phyloP scores from a whole-genome alignment of 2,113 vertebrate species.

The Limanda limanda region DNA sequence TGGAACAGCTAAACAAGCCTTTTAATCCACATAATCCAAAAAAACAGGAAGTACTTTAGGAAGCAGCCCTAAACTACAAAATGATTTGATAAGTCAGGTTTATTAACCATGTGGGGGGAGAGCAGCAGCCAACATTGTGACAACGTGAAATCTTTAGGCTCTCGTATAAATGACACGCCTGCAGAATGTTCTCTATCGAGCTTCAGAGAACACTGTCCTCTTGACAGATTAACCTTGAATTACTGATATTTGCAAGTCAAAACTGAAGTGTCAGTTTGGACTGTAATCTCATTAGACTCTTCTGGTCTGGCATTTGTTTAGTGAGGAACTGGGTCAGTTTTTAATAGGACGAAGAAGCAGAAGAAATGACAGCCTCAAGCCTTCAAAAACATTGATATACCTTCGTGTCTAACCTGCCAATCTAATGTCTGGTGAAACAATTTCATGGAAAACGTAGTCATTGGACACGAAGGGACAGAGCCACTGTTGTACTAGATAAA shows the following conservation, averaged over 20 bases:
- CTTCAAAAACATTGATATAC: constrained; percentile 20
- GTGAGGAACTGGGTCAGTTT: constrained; percentile 57
- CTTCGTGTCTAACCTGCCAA: constrained; percentile 10
- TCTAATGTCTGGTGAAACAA: background rate
- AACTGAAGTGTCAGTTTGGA: constrained; percentile 53
- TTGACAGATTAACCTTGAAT: constrained; percentile 35
- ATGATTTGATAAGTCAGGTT: background rate
- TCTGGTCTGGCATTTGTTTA: constrained; percentile 30
- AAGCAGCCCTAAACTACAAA: background rate
- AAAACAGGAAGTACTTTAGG: background rate
- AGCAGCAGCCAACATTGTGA: background rate
- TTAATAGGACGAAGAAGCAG: constrained; percentile 63
- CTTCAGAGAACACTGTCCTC: constrained; percentile 9
- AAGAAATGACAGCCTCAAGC: constrained; percentile 15
- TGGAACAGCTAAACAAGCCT: background rate
- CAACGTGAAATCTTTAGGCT: background rate
- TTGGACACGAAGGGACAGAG: background rate
- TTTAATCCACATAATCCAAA: background rate
- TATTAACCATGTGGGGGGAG: background rate
- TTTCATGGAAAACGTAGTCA: constrained; percentile 2
- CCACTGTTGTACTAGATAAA: background rate
- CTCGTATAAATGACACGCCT: constrained; percentile 1
- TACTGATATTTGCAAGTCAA: constrained; percentile 46
- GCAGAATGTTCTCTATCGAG: background rate
- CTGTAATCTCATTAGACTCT: constrained; percentile 55